Conservation (phyloP, 2,888 invertebrate species). For the Parnassius orleans region DNA sequence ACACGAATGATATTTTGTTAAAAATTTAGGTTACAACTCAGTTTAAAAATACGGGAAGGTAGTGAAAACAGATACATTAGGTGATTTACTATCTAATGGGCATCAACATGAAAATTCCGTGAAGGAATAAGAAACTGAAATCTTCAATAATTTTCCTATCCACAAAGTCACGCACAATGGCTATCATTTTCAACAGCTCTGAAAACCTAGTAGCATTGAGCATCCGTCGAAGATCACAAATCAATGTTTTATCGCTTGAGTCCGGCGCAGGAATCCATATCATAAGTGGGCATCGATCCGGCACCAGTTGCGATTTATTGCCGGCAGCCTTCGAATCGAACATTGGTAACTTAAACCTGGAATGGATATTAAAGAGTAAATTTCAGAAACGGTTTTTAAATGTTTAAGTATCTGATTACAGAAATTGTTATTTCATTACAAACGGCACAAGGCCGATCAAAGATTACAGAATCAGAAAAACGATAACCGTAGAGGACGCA, state of each 20-base stretch:
- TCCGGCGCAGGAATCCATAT: constrained; percentile 60
- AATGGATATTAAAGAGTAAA: constrained; percentile 29
- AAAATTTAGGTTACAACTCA: no score
- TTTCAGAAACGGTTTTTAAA: not conserved
- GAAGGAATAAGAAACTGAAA: not conserved
- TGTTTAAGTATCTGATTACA: no score
- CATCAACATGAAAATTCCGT: not conserved
- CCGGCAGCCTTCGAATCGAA: constrained; percentile 35
- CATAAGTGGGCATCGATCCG: constrained; percentile 63
- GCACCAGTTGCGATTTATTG: constrained; percentile 60
- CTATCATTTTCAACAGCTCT: constrained; percentile 27
- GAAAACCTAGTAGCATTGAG: constrained; percentile 25
- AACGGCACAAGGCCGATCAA: no score
- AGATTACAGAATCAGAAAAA: no score
- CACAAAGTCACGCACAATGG: constrained; percentile 25
- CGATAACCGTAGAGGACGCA: no score
- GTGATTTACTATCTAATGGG: no score
- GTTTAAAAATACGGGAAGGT: no score
- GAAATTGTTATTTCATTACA: no score
- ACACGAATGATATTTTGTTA: no score
- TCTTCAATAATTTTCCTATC: constrained; percentile 9
- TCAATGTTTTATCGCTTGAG: constrained; percentile 57
- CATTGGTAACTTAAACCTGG: constrained; percentile 32
- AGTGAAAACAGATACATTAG: not conserved
- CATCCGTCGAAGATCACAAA: constrained; percentile 48